These are phyloP conservation scores for Meleagris gallopavo DNA, from an alignment of 2,113 vertebrate genomes.

Conservation along the genomic window DNA sequence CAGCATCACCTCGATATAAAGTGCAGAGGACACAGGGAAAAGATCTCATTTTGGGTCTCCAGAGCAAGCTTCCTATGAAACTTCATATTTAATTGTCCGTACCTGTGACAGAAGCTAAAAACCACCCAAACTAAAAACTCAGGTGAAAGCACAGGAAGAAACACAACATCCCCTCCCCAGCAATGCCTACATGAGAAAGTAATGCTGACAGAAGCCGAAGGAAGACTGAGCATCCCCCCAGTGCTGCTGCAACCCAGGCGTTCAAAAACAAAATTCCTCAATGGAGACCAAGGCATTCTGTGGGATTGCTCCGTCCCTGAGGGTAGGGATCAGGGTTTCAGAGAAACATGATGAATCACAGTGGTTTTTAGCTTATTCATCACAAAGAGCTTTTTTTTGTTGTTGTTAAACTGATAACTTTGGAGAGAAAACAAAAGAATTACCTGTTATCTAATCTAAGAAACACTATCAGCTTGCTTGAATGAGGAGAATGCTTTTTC, in stretches of 20 bases:
- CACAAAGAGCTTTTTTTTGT: background rate
- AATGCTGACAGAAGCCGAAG: background rate
- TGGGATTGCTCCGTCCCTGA: slow-evolving; percentile 28
- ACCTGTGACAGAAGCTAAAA: background rate
- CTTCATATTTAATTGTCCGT: background rate
- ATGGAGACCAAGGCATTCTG: slow-evolving; percentile 22
- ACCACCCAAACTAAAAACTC: background rate
- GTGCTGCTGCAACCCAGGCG: background rate
- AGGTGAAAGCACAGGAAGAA: background rate
- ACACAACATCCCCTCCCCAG: background rate
- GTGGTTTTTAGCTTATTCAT: slow-evolving; percentile 45
- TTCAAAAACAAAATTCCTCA: slow-evolving; percentile 34
- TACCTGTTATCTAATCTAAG: background rate
- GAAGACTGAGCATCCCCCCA: background rate
- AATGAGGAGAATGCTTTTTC: background rate
- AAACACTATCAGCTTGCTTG: background rate
- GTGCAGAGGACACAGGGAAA: background rate
- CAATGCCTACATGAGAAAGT: background rate
- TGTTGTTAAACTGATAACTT: background rate
- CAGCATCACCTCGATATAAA: background rate
- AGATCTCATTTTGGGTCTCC: background rate
- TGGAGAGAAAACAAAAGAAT: no score
- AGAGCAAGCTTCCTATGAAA: background rate
- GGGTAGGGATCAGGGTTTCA: slow-evolving; percentile 54
- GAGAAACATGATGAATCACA: slow-evolving; percentile 43